A percentile compares a stretch with the other conserved stretches of the same genome.
Evolutionary conservation across 2,888 invertebrate genomes (phyloP).

Genomic region (Entomobrya proxima): DNA sequence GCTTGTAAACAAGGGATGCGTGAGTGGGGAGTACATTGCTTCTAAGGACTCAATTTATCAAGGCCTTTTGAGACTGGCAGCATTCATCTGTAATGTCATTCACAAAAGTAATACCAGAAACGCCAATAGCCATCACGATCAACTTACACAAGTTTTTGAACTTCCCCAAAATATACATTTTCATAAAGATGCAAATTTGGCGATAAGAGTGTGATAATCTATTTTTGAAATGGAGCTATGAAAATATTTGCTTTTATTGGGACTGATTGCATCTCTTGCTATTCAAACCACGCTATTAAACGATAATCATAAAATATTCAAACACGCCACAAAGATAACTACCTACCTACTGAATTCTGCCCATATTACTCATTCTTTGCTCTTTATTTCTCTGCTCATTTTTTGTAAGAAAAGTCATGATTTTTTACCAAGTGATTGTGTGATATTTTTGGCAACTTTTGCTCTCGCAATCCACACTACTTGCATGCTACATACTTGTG

Average conservation of each 20-base stretch:
- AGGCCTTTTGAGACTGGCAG: background rate
- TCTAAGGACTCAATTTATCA: background rate
- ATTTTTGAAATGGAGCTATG: too few species aligned
- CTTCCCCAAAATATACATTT: too few species aligned
- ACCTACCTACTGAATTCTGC: background rate
- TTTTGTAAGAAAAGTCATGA: background rate
- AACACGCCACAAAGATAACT: background rate
- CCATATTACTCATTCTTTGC: too few species aligned
- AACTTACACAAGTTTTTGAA: background rate
- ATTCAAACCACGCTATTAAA: background rate
- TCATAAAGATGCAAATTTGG: too few species aligned
- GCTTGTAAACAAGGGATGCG: background rate
- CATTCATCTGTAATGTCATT: background rate
- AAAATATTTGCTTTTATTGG: too few species aligned
- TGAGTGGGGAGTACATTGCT: conserved; percentile 8
- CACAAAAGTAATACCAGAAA: background rate
- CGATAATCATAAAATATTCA: background rate
- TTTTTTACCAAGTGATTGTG: background rate
- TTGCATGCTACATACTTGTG: too few species aligned
- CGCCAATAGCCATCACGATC: background rate
- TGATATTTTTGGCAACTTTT: conserved; percentile 20
- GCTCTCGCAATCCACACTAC: background rate
- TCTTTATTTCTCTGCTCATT: background rate
- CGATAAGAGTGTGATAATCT: too few species aligned
- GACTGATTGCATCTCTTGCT: too few species aligned